phyloP scores from a whole-genome alignment of 2,797 vertebrate genomes.

The Mionectes olivaceus region DNA sequence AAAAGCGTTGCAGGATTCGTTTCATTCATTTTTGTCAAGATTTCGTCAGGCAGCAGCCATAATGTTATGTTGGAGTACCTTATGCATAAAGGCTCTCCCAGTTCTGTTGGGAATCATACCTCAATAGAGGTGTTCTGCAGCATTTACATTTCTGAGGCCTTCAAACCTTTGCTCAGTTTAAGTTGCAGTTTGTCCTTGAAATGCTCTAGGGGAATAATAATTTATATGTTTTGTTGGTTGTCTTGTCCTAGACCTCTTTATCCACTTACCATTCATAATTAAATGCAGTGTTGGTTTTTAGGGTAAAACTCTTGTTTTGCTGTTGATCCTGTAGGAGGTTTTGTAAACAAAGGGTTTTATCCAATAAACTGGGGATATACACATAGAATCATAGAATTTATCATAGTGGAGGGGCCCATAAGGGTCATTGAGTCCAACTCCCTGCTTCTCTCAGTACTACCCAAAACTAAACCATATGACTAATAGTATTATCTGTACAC shows the following conservation, averaged over 20 bases:
- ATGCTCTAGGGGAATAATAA: background rate
- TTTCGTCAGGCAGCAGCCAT: background rate
- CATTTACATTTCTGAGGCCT: constrained; percentile 13
- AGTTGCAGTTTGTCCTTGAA: constrained; percentile 3
- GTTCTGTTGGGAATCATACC: background rate
- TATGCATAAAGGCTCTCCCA: background rate
- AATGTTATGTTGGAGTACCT: background rate
- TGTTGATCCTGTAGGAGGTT: background rate
- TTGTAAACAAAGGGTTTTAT: background rate
- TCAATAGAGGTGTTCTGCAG: background rate
- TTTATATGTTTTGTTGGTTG: background rate
- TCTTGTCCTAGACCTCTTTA: background rate
- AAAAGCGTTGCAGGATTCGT: background rate
- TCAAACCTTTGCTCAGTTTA: background rate
- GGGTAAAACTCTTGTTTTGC: background rate
- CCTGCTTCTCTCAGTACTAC: background rate
- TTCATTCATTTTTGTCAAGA: background rate
- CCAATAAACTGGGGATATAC: background rate
- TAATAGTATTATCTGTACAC: accelerated
- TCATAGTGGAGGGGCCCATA: background rate
- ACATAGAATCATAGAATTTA: background rate
- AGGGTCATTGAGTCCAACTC: background rate
- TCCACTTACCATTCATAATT: background rate
- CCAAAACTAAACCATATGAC: background rate
- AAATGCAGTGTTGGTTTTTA: background rate